These are phyloP conservation scores for Mirounga angustirostris DNA, from an alignment of 2,113 vertebrate genomes.

Conservation along the genomic window DNA sequence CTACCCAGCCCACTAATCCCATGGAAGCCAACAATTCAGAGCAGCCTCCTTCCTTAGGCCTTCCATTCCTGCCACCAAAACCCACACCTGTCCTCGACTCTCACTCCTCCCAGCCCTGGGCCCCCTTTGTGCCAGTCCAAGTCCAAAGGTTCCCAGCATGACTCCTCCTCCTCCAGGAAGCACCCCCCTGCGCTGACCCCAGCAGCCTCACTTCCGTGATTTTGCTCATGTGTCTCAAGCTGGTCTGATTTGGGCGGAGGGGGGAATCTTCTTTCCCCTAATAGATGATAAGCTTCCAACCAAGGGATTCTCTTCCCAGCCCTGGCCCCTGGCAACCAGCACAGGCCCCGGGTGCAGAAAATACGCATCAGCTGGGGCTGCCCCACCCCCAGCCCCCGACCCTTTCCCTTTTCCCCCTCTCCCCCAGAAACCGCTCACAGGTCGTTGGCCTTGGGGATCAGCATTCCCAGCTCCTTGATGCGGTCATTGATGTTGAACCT, in stretches of 20 bases:
- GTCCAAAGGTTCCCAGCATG: not conserved
- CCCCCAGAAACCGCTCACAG: conserved; percentile 90
- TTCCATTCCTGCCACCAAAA: not conserved
- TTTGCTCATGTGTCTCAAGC: conserved; percentile 78
- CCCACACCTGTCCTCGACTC: not conserved
- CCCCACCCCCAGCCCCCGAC: not conserved
- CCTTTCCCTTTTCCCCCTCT: not conserved
- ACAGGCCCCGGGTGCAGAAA: not conserved
- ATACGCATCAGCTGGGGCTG: accelerated
- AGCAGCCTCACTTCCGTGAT: conserved; percentile 89
- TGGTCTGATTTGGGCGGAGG: not conserved
- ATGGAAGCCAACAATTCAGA: not conserved
- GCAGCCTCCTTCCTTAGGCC: not conserved
- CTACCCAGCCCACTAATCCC: not conserved
- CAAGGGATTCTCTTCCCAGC: not conserved
- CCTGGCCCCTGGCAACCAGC: not conserved
- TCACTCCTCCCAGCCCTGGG: not conserved
- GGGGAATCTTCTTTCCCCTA: not conserved
- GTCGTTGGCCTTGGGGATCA: conserved; percentile 98
- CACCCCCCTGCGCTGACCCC: too few relatives aligned
- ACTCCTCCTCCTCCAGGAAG: conserved; percentile 25
- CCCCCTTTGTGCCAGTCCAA: not conserved
- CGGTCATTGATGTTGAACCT: conserved; percentile 99
- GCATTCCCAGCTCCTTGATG: conserved; percentile 97
- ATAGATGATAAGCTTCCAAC: not conserved